Conservation (phyloP, 2,888 invertebrate genomes). For the Heliconius charithonia region DNA sequence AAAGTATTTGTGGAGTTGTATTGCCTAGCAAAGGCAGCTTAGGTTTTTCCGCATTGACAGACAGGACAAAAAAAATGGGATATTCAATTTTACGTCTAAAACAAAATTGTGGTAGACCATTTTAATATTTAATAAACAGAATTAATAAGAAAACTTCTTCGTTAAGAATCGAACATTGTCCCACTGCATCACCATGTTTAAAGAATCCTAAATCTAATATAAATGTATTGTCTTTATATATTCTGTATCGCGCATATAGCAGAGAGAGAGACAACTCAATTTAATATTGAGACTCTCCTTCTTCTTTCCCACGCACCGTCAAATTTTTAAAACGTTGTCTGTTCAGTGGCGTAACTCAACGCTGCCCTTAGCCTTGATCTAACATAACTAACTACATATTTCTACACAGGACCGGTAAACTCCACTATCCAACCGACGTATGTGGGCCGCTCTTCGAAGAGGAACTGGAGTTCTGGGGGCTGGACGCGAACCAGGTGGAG, state of each 20-base stretch:
- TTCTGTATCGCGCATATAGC: no score
- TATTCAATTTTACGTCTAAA: background rate
- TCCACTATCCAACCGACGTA: constrained; percentile 99
- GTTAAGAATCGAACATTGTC: background rate
- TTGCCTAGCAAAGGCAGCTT: background rate
- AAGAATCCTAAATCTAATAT: no score
- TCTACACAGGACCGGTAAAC: constrained; percentile 92
- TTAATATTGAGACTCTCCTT: background rate
- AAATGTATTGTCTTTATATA: no score
- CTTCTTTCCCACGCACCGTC: background rate
- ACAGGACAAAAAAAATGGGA: background rate
- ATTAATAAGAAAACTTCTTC: background rate
- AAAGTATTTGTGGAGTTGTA: background rate
- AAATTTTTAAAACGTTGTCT: background rate
- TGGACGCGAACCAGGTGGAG: constrained; percentile 99
- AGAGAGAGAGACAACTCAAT: background rate
- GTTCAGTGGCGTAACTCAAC: background rate
- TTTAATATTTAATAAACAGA: background rate
- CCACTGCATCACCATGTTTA: no score
- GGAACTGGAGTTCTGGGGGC: constrained; percentile 99
- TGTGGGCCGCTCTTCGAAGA: constrained; percentile 99
- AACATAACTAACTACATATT: background rate
- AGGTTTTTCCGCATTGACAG: background rate
- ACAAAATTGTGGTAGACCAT: background rate
- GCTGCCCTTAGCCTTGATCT: background rate